These are phyloP conservation scores for Aradus depressus DNA, from an alignment of 2,888 invertebrate species.

Conservation along the genomic window DNA sequence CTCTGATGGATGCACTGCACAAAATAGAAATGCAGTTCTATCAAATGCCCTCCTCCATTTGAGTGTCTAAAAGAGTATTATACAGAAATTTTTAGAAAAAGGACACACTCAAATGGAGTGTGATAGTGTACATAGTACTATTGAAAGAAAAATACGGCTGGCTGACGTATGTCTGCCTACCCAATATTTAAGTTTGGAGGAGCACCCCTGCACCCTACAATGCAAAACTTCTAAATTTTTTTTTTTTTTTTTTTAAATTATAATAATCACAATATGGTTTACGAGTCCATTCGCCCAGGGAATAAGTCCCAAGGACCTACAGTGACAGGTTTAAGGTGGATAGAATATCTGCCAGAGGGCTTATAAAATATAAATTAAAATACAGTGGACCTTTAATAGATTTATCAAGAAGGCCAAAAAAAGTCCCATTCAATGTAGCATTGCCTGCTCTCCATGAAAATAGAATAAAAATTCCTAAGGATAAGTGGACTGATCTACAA, in stretches of 20 bases:
- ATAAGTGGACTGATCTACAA: too few species aligned
- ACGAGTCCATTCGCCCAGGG: slow-evolving; percentile 12
- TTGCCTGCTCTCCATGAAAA: too few species aligned
- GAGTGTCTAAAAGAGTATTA: slow-evolving; percentile 7
- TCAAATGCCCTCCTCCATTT: slow-evolving; percentile 11
- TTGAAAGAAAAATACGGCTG: slow-evolving; percentile 4
- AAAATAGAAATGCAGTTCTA: slow-evolving; percentile 10
- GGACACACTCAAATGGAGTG: slow-evolving; percentile 21
- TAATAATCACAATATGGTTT: slow-evolving; percentile 3
- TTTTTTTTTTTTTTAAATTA: slow-evolving; percentile 1
- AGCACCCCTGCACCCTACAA: slow-evolving; percentile 3
- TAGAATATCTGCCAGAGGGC: slow-evolving; percentile 4
- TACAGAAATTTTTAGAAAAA: slow-evolving; percentile 18
- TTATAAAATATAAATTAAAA: too few species aligned
- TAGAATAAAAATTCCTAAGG: too few species aligned
- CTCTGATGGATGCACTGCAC: slow-evolving; percentile 13
- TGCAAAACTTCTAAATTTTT: slow-evolving; percentile 5
- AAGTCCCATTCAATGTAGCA: too few species aligned
- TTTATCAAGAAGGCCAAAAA: too few species aligned
- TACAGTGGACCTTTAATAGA: too few species aligned
- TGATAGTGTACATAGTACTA: slow-evolving; percentile 16
- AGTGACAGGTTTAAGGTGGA: slow-evolving; percentile 5
- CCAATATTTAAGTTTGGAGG: slow-evolving; percentile 7
- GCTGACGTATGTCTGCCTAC: slow-evolving; percentile 6
- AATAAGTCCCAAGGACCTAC: slow-evolving; percentile 4